Conservation (phyloP, 2,888 invertebrate genomes). For the Geotrupes spiniger region DNA sequence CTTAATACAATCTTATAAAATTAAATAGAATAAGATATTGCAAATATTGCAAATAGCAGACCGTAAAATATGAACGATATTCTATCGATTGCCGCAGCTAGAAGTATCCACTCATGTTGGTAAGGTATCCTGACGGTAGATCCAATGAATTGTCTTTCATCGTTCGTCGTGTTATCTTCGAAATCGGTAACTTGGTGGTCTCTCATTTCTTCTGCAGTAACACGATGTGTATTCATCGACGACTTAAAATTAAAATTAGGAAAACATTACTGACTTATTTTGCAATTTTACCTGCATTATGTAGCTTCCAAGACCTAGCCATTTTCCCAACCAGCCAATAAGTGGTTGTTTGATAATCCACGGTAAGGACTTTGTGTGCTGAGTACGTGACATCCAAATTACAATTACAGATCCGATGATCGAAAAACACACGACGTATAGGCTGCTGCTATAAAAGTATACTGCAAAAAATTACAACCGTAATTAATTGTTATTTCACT, state of each 20-base stretch:
- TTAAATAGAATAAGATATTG: conserved; percentile 52
- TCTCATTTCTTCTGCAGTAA: conserved; percentile 49
- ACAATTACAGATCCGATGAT: conserved; percentile 55
- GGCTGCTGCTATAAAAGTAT: conserved; percentile 56
- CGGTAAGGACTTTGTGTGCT: conserved; percentile 51
- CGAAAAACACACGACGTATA: conserved; percentile 56
- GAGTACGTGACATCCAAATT: conserved; percentile 54
- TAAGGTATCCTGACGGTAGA: conserved; percentile 35
- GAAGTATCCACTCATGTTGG: conserved; percentile 62
- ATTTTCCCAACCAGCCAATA: conserved; percentile 48
- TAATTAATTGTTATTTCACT: conserved; percentile 7
- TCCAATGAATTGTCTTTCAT: conserved; percentile 42
- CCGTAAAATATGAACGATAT: conserved; percentile 58
- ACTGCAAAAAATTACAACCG: conserved; percentile 49
- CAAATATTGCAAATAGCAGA: conserved; percentile 54
- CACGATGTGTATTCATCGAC: conserved; percentile 22
- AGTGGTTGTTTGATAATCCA: conserved; percentile 53
- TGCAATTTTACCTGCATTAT: conserved; percentile 44
- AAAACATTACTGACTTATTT: not conserved
- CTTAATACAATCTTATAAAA: too few species aligned
- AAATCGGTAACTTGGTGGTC: conserved; percentile 48
- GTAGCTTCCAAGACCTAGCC: conserved; percentile 48
- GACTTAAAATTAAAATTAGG: conserved; percentile 10
- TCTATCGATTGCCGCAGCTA: conserved; percentile 63
- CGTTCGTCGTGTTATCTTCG: conserved; percentile 44